These are phyloP conservation scores for Planococcus citri DNA, from an alignment of 1,140 invertebrate species.

Conservation along the genomic window DNA sequence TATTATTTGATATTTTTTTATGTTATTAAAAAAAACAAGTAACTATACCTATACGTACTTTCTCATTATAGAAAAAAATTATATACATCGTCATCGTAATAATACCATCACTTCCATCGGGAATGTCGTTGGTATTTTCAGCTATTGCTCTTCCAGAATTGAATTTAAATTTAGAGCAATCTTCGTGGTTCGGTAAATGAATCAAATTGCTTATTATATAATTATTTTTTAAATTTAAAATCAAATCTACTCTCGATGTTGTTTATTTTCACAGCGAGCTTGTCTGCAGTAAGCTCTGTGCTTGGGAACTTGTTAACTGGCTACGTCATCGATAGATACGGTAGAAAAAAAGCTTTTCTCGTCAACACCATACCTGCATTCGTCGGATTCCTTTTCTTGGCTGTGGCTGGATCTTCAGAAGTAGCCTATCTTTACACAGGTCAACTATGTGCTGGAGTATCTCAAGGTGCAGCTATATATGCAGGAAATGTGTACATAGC, in stretches of 20 bases:
- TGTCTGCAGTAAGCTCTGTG: slow-evolving; percentile 38
- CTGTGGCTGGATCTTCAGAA: slow-evolving; percentile 30
- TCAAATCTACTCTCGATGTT: neutral
- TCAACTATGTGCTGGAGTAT: slow-evolving; percentile 47
- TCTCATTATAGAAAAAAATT: neutral
- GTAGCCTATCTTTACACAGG: slow-evolving; percentile 41
- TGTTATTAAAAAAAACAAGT: no score
- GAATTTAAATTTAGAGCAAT: neutral
- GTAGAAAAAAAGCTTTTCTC: slow-evolving; percentile 42
- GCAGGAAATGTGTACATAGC: slow-evolving; percentile 49
- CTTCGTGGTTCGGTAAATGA: neutral
- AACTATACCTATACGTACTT: no score
- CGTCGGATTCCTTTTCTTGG: slow-evolving; percentile 43
- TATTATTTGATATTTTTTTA: no score
- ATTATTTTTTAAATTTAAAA: no score
- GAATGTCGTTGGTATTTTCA: neutral
- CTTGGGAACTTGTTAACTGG: slow-evolving; percentile 39
- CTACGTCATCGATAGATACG: slow-evolving; percentile 43
- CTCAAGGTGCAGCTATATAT: slow-evolving; percentile 40
- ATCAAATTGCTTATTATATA: no score
- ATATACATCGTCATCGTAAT: neutral
- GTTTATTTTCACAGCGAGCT: slow-evolving; percentile 37
- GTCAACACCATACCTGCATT: slow-evolving; percentile 40
- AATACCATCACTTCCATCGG: neutral
- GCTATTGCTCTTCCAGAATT: neutral